These are phyloP conservation scores for Phyto melanocephala DNA, from an alignment of 2,888 invertebrate genomes.

Conservation along the genomic window DNA sequence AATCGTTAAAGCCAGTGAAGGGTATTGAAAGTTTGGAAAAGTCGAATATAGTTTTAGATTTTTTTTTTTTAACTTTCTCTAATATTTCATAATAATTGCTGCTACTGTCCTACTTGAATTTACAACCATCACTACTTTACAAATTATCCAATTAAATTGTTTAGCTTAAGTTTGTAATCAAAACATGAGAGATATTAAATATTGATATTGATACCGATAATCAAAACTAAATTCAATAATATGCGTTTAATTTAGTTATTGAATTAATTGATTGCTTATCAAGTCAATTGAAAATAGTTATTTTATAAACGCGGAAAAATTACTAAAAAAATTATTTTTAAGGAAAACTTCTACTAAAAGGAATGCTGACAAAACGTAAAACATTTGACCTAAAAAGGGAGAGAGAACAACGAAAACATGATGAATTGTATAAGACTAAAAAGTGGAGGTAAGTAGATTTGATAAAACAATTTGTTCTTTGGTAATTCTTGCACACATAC, in stretches of 20 bases:
- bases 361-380: conserved; percentile 19
- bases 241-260: neutral
- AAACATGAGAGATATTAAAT: neutral
- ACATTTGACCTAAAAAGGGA: neutral
- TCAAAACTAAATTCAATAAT: neutral
- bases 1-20: too few species aligned
- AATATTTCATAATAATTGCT: too few species aligned
- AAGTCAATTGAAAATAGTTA: neutral
- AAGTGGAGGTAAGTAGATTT: conserved; percentile 24
- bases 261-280: neutral
- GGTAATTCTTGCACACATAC: too few species aligned
- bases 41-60: too few species aligned
- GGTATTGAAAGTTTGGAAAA: too few species aligned
- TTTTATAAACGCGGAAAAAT: neutral
- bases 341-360: neutral
- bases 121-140: neutral
- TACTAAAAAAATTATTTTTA: neutral
- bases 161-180: neutral
- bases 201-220: neutral
- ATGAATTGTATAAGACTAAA: neutral
- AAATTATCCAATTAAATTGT: neutral
- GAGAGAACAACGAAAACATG: neutral
- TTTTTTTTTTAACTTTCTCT: too few species aligned
- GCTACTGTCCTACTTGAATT: too few species aligned
- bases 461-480: too few species aligned